Evolutionary conservation across 2,797 vertebrate genomes (phyloP).

Genomic region (Masticophis lateralis): DNA sequence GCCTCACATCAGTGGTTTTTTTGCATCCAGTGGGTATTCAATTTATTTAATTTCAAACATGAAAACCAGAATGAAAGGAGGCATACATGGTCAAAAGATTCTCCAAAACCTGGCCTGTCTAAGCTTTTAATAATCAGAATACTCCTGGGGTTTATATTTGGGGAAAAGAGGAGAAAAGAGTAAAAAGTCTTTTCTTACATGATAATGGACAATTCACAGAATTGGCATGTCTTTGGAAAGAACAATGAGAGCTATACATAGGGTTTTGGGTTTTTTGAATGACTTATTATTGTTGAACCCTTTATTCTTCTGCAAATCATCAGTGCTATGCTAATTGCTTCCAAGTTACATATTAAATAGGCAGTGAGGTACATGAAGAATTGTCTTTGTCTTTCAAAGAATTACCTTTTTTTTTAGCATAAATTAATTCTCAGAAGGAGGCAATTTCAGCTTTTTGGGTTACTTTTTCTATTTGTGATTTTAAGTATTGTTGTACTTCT

Average conservation of each 20-base stretch:
- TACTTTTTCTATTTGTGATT: background rate
- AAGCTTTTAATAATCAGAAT: constrained; percentile 18
- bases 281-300: constrained; percentile 12
- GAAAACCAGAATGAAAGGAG: constrained; percentile 24
- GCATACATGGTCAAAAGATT: background rate
- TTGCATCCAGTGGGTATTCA: background rate
- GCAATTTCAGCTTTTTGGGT: background rate
- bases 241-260: constrained; percentile 6
- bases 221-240: constrained; percentile 10
- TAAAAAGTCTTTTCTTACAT: constrained; percentile 4
- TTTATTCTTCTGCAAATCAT: constrained; percentile 15
- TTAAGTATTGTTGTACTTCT: constrained; percentile 5
- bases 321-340: constrained; percentile 5
- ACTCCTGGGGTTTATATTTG: constrained; percentile 16
- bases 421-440: background rate
- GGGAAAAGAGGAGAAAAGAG: background rate
- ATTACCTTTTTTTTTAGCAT: constrained; percentile 5
- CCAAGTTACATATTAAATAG: constrained; percentile 8
- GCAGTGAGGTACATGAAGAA: background rate
- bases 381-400: background rate
- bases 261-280: background rate
- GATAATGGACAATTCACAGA: constrained; percentile 13
- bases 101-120: constrained; percentile 3
- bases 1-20: background rate
- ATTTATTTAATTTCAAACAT: constrained; percentile 24